Percentiles rank a stretch among this genome's conserved stretches.
Evolutionary conservation across 2,888 invertebrate species (phyloP).

Genomic region (Nomada hirtipes): DNA sequence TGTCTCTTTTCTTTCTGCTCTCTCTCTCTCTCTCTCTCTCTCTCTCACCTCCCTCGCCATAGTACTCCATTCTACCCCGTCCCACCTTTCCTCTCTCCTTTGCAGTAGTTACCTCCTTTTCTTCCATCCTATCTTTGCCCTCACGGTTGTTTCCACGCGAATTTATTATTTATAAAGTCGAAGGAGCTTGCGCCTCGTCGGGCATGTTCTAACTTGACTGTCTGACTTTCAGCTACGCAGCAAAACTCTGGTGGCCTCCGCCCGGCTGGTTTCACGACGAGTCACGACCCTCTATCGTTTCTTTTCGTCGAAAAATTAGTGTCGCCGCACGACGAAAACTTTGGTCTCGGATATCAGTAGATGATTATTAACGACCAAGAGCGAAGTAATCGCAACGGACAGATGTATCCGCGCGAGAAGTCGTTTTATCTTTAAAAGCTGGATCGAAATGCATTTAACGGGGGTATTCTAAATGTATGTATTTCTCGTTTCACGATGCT

Average conservation of each 20-base stretch:
- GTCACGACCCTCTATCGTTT: neutral
- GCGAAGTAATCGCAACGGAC: neutral
- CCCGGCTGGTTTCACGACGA: neutral
- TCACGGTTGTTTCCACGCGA: constrained; percentile 64
- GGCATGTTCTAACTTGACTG: constrained; percentile 67
- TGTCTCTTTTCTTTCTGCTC: constrained; percentile 3
- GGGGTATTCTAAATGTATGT: constrained; percentile 58
- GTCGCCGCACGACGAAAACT: neutral
- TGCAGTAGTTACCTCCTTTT: constrained; percentile 16
- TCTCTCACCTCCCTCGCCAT: constrained; percentile 50
- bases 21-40: constrained; percentile 25
- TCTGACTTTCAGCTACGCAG: constrained; percentile 63
- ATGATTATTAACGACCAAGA: no score
- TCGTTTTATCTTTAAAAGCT: constrained; percentile 30
- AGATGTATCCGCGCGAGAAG: constrained; percentile 8
- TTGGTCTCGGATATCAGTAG: neutral
- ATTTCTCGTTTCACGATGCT: constrained; percentile 80
- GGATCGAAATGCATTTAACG: constrained; percentile 48
- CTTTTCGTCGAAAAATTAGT: neutral
- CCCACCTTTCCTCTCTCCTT: constrained; percentile 5
- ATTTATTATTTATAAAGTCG: constrained; percentile 83
- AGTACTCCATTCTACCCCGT: neutral
- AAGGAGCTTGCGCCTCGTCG: constrained; percentile 73
- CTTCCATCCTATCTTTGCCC: constrained; percentile 33
- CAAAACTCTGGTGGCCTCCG: constrained; percentile 22